Conservation (phyloP, 1,140 invertebrate species). For the Magallana gigas region DNA sequence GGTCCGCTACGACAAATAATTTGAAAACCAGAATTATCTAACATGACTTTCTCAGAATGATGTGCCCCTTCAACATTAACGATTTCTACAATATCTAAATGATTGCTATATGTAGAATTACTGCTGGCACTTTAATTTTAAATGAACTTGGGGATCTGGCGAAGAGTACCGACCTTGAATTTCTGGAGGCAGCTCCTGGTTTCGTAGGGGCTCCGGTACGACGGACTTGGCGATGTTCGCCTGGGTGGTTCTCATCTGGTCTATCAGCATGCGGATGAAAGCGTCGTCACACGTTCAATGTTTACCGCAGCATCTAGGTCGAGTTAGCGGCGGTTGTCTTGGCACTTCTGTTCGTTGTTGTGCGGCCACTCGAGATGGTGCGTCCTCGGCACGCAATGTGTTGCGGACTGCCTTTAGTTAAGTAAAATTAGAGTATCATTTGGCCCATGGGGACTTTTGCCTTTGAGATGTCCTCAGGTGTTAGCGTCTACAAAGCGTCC, state of each 20-base stretch:
- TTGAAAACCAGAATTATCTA: not conserved
- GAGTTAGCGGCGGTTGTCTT: too few species aligned
- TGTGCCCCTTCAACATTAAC: not conserved
- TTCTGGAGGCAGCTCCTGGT: not conserved
- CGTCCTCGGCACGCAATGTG: not conserved
- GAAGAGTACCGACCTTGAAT: constrained; percentile 23
- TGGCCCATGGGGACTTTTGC: not conserved
- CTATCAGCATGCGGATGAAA: not conserved
- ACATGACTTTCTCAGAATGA: not conserved
- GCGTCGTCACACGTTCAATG: not conserved
- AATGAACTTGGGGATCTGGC: constrained; percentile 35
- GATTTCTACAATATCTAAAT: constrained; percentile 34
- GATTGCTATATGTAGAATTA: not conserved
- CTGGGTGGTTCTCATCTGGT: not conserved
- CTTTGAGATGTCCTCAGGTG: not conserved
- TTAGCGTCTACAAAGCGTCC: not conserved
- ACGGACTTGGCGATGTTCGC: not conserved
- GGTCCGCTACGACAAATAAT: constrained; percentile 13
- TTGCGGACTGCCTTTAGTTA: not conserved
- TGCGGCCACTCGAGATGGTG: not conserved
- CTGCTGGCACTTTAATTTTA: constrained; percentile 26
- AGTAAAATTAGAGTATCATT: not conserved
- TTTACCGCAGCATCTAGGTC: too few species aligned
- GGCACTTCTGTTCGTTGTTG: not conserved
- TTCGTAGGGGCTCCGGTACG: not conserved